Percentiles rank a stretch among this genome's conserved stretches.
Conservation (phyloP, 2,113 vertebrate genomes). For the Megaceryle torquata region DNA sequence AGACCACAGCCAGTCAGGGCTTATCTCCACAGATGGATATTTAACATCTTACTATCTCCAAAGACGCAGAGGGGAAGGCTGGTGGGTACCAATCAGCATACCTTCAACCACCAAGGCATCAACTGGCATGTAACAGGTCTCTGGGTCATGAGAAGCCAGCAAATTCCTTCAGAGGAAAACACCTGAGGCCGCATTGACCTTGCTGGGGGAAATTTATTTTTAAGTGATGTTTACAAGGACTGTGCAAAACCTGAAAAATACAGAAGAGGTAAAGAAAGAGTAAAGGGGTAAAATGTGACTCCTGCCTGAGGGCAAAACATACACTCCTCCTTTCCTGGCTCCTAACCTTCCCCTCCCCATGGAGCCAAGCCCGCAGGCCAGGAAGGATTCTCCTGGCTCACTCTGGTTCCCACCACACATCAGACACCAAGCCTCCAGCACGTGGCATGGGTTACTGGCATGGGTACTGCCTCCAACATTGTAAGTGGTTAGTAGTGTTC, state of each 20-base stretch:
- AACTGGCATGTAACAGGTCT: not conserved
- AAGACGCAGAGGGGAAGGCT: not conserved
- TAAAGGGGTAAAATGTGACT: not conserved
- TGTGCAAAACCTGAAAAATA: constrained; percentile 63
- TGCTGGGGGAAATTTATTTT: constrained; percentile 55
- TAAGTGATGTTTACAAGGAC: constrained; percentile 46
- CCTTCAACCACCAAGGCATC: not conserved
- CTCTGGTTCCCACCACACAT: not conserved
- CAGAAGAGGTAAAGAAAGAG: constrained; percentile 45
- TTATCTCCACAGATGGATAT: not conserved
- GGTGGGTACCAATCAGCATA: not conserved
- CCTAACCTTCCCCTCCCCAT: not conserved
- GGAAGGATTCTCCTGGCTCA: not conserved
- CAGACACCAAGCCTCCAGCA: not conserved
- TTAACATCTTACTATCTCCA: not conserved
- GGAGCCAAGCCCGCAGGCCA: not conserved
- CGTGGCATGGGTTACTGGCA: accelerated
- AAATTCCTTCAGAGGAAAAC: constrained; percentile 39
- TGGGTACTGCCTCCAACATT: not conserved
- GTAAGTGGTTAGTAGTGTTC: not conserved
- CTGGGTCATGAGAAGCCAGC: not conserved
- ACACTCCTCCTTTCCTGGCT: not conserved
- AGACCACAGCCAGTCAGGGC: not conserved
- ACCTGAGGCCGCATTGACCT: constrained; percentile 31
- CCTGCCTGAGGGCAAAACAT: not conserved